Evolutionary conservation across 1,140 invertebrate species (phyloP).

Genomic region (Hyposmocoma kahamanoa): DNA sequence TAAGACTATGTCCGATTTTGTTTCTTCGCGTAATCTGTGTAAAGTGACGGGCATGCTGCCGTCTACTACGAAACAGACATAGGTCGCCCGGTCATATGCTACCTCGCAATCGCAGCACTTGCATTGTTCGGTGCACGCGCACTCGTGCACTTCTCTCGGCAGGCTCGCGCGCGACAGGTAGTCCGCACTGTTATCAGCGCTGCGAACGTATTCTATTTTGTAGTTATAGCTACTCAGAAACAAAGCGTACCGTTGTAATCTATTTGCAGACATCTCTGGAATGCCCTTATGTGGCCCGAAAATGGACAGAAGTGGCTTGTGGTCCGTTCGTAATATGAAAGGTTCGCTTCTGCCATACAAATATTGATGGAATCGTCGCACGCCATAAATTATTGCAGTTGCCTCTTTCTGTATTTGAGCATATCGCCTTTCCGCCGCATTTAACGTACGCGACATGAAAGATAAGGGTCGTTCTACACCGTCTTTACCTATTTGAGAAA

Average conservation of each 20-base stretch:
- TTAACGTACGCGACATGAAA: conserved; percentile 51
- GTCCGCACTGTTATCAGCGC: conserved; percentile 8
- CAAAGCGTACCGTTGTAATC: not conserved
- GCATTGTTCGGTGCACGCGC: not conserved
- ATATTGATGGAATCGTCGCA: conserved; percentile 38
- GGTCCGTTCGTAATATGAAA: not conserved
- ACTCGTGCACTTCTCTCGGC: not conserved
- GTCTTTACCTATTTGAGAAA: conserved; percentile 19
- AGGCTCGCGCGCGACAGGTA: conserved; percentile 8
- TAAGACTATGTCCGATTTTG: not conserved
- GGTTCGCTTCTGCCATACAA: not conserved
- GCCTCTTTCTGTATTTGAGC: conserved; percentile 47
- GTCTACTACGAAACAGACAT: conserved; percentile 8
- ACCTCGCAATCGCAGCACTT: not conserved
- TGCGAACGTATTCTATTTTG: not conserved
- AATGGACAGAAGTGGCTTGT: not conserved
- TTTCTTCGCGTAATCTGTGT: not conserved
- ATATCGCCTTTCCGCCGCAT: conserved; percentile 28
- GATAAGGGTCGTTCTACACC: conserved; percentile 36
- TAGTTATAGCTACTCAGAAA: not conserved
- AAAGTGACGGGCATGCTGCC: not conserved
- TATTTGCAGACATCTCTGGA: not conserved
- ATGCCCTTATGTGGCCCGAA: not conserved
- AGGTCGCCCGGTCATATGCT: not conserved
- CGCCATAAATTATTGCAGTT: conserved; percentile 52